Conservation (phyloP, 2,888 invertebrate genomes). For the Tenthredo scrophulariae region DNA sequence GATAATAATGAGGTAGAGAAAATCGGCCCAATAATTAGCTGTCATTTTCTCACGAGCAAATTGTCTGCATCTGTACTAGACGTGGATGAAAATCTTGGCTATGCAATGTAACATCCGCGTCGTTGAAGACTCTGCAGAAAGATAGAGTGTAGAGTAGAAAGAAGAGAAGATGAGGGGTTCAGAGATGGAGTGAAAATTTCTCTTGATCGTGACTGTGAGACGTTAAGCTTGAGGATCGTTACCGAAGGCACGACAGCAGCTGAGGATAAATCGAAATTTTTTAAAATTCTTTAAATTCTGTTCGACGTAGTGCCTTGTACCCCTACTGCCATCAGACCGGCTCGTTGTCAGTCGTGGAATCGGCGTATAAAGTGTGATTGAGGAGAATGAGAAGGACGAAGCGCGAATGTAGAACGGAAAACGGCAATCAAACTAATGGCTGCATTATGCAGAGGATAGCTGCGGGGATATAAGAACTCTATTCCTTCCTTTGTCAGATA, state of each 20-base stretch:
- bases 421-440: conserved; percentile 37
- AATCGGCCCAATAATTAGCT: not conserved
- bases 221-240: not conserved
- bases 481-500: not conserved
- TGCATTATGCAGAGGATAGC: conserved; percentile 20
- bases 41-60: not conserved
- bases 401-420: not conserved
- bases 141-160: not conserved
- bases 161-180: not conserved
- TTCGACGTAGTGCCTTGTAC: not conserved
- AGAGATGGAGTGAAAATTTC: not conserved
- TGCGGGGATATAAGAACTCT: not conserved
- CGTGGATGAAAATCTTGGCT: not conserved
- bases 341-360: not conserved
- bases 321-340: not conserved
- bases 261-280: conserved; percentile 3
- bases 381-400: not conserved
- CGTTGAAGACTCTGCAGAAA: not conserved
- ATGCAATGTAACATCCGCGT: not conserved
- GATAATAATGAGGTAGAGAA: not conserved
- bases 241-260: not conserved
- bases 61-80: not conserved
- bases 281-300: not conserved
- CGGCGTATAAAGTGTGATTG: conserved; percentile 20
- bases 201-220: not conserved